Percentiles rank a stretch among this genome's conserved stretches.
Evolutionary conservation across 2,797 vertebrate species (phyloP).

Genomic region (Malacoctenus gilli): DNA sequence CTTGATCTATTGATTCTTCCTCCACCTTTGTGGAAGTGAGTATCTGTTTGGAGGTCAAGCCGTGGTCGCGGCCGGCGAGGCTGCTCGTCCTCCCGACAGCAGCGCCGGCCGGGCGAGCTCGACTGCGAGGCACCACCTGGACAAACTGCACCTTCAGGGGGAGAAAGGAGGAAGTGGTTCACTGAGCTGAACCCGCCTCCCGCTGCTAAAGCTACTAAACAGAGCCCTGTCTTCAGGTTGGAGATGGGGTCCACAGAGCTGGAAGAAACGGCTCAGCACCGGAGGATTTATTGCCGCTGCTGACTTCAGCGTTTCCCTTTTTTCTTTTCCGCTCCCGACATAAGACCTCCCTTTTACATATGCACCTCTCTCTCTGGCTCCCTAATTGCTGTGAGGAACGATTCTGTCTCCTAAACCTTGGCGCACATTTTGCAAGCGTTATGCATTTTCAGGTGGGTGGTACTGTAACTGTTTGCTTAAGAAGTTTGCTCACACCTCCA

Average conservation of each 20-base stretch:
- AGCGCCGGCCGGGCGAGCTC: slow-evolving; percentile 54
- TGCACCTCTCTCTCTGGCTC: slow-evolving; percentile 54
- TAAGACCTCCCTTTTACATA: slow-evolving; percentile 70
- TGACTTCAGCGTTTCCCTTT: slow-evolving; percentile 71
- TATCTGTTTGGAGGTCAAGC: slow-evolving; percentile 68
- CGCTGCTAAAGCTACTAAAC: slow-evolving; percentile 72
- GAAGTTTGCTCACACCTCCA: slow-evolving; percentile 73
- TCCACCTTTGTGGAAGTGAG: slow-evolving; percentile 50
- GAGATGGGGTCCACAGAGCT: slow-evolving; percentile 66
- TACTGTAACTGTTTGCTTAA: slow-evolving; percentile 67
- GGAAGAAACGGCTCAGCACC: slow-evolving; percentile 68
- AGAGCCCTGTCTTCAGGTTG: slow-evolving; percentile 57
- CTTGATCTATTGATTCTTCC: slow-evolving; percentile 73
- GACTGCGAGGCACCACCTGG: slow-evolving; percentile 42
- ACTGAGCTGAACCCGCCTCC: slow-evolving; percentile 56
- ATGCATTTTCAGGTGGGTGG: slow-evolving; percentile 69
- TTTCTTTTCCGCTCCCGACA: slow-evolving; percentile 54
- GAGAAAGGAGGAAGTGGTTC: slow-evolving; percentile 18
- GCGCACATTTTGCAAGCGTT: slow-evolving; percentile 66
- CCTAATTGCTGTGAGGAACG: slow-evolving; percentile 74
- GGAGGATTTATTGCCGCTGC: slow-evolving; percentile 74
- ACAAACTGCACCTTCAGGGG: slow-evolving; percentile 51
- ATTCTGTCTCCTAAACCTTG: slow-evolving; percentile 64
- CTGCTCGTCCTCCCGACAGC: slow-evolving; percentile 59
- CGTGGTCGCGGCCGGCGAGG: slow-evolving; percentile 62